Conservation (phyloP, 1,140 invertebrate species). For the Aricia agestis region DNA sequence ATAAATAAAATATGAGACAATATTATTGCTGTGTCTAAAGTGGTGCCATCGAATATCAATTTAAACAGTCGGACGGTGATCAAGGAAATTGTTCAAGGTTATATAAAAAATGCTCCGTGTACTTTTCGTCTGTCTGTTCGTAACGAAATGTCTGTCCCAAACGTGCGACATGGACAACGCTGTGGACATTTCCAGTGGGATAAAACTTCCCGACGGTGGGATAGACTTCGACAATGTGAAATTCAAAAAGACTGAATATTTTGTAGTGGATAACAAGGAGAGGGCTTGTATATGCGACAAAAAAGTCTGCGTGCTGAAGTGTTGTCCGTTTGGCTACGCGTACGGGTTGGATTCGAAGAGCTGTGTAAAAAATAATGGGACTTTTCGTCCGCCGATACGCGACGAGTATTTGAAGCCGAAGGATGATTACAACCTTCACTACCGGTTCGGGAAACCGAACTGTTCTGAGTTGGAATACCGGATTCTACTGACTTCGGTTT, state of each 20-base stretch:
- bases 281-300: constrained; percentile 41
- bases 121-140: constrained; percentile 19
- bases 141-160: constrained; percentile 20
- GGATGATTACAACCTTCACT: constrained; percentile 35
- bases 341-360: constrained; percentile 23
- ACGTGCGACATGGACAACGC: constrained; percentile 27
- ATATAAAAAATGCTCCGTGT: constrained; percentile 27
- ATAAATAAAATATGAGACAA: background rate
- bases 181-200: constrained; percentile 40
- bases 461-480: constrained; percentile 15
- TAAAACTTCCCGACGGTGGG: constrained; percentile 27
- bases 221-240: constrained; percentile 31
- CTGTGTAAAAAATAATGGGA: constrained; percentile 29
- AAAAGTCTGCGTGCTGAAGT: constrained; percentile 39
- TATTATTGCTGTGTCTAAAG: background rate
- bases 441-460: constrained; percentile 31
- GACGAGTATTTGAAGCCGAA: constrained; percentile 28
- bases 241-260: constrained; percentile 39
- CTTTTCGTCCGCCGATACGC: constrained; percentile 38
- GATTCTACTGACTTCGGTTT: background rate
- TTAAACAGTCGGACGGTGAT: constrained; percentile 1
- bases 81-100: constrained; percentile 2
- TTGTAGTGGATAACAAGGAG: constrained; percentile 26
- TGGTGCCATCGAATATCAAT: constrained; percentile 2
- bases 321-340: constrained; percentile 38